Percentiles rank a stretch among this genome's conserved stretches.
phyloP scores from a whole-genome alignment of 1,140 invertebrate genomes.

The Agraylea sexmaculata region DNA sequence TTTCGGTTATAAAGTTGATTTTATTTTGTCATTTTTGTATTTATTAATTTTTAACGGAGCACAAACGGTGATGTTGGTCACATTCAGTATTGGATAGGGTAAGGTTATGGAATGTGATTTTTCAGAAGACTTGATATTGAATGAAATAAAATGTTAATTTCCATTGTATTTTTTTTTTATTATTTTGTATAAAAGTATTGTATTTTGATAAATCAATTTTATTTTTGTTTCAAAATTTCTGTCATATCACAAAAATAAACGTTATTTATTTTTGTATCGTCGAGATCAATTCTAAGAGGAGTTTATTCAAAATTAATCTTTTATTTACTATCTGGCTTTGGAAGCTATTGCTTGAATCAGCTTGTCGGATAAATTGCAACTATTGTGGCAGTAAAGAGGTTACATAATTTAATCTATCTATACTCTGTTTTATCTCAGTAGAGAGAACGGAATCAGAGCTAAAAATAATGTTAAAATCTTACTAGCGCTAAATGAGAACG shows the following conservation, averaged over 20 bases:
- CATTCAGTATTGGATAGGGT: background rate
- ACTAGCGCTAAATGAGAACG: constrained; percentile 4
- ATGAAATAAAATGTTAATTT: background rate
- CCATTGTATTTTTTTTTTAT: constrained; percentile 3
- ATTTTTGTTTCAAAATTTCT: constrained; percentile 3
- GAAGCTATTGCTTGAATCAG: background rate
- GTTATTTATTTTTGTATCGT: background rate
- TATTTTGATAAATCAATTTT: constrained; percentile 3
- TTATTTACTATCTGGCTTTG: background rate
- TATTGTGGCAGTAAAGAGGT: too few species aligned
- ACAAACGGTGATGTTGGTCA: background rate
- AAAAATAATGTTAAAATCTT: constrained; percentile 2
- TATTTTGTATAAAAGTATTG: constrained; percentile 2
- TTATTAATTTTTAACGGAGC: background rate
- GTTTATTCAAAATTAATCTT: constrained; percentile 8
- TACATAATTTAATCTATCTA: background rate
- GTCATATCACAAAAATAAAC: background rate
- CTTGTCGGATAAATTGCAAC: too few species aligned
- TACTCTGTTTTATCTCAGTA: constrained; percentile 7
- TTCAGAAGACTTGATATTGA: background rate
- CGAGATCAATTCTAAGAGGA: background rate
- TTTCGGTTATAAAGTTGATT: too few species aligned
- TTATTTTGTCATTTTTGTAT: constrained; percentile 1
- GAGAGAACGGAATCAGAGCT: background rate
- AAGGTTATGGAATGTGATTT: constrained; percentile 1